A percentile compares a stretch with the other conserved stretches of the same genome.
Conservation (phyloP, 1,140 invertebrate genomes). For the Drosophila bocqueti region DNA sequence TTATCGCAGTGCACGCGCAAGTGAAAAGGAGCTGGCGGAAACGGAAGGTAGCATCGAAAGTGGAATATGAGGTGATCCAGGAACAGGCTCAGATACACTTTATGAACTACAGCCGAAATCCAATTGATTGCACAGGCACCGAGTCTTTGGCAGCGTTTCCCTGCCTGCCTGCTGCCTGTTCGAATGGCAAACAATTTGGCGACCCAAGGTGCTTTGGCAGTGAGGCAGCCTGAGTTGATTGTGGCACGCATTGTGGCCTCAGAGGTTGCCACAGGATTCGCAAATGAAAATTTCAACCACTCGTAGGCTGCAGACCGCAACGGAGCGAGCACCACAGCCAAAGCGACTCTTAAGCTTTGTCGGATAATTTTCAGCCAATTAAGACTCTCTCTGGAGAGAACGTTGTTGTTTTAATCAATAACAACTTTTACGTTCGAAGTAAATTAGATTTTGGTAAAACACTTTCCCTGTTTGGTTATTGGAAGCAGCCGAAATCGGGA, state of each 20-base stretch:
- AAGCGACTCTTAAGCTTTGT: slow-evolving; percentile 3
- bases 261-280: slow-evolving; percentile 40
- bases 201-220: slow-evolving; percentile 41
- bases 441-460: background rate
- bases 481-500: too few species aligned
- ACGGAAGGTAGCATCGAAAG: slow-evolving; percentile 12
- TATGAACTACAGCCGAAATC: slow-evolving; percentile 60
- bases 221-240: slow-evolving; percentile 35
- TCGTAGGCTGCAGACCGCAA: slow-evolving; percentile 27
- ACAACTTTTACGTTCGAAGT: too few species aligned
- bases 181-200: slow-evolving; percentile 54
- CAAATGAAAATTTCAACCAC: slow-evolving; percentile 49
- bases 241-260: slow-evolving; percentile 50
- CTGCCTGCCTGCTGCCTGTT: background rate
- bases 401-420: slow-evolving; percentile 2
- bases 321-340: too few species aligned
- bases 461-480: background rate
- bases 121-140: slow-evolving; percentile 49
- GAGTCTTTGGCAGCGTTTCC: slow-evolving; percentile 18
- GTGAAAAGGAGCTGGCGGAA: slow-evolving; percentile 23
- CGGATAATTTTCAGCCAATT: slow-evolving; percentile 27
- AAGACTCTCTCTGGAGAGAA: background rate
- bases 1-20: slow-evolving; percentile 17
- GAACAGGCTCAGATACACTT: slow-evolving; percentile 38
- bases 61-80: slow-evolving; percentile 18